Percentiles rank a stretch among this genome's conserved stretches.
Conservation (phyloP, 1,140 invertebrate species). For the Lepidurus apus region DNA sequence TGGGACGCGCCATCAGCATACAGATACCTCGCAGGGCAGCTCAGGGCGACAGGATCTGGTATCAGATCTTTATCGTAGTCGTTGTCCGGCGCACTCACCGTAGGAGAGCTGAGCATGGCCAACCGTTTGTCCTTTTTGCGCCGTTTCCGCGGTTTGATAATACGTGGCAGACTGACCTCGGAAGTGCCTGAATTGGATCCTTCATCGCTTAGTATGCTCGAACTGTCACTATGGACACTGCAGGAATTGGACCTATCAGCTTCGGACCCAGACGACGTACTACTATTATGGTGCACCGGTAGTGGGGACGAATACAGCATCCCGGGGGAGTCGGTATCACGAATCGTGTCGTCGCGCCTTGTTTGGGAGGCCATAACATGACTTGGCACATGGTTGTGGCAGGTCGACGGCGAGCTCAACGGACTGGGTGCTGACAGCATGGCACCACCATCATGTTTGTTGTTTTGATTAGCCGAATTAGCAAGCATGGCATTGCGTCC, state of each 20-base stretch:
- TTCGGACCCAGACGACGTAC: background rate
- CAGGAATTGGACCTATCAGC: slow-evolving; percentile 24
- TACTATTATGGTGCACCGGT: slow-evolving; percentile 26
- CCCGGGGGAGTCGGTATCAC: slow-evolving; percentile 27
- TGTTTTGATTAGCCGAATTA: slow-evolving; percentile 3
- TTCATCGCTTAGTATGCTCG: slow-evolving; percentile 68
- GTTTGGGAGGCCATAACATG: background rate
- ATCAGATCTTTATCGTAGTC: background rate
- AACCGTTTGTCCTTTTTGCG: slow-evolving; percentile 66
- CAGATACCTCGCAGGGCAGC: background rate
- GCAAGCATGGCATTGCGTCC: background rate
- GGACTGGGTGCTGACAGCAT: background rate
- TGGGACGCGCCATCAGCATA: background rate
- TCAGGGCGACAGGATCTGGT: background rate
- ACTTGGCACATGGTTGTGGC: background rate
- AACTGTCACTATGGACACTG: slow-evolving; percentile 47
- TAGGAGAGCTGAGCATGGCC: slow-evolving; percentile 36
- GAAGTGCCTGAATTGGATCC: slow-evolving; percentile 60
- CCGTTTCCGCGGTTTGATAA: slow-evolving; percentile 80
- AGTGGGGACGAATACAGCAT: slow-evolving; percentile 34
- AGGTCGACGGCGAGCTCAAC: background rate
- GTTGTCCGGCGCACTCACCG: background rate
- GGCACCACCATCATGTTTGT: background rate
- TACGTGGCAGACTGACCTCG: slow-evolving; percentile 72
- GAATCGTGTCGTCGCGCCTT: background rate